Evolutionary conservation across 2,113 vertebrate species (phyloP).

Genomic region (Ciconia stormi): DNA sequence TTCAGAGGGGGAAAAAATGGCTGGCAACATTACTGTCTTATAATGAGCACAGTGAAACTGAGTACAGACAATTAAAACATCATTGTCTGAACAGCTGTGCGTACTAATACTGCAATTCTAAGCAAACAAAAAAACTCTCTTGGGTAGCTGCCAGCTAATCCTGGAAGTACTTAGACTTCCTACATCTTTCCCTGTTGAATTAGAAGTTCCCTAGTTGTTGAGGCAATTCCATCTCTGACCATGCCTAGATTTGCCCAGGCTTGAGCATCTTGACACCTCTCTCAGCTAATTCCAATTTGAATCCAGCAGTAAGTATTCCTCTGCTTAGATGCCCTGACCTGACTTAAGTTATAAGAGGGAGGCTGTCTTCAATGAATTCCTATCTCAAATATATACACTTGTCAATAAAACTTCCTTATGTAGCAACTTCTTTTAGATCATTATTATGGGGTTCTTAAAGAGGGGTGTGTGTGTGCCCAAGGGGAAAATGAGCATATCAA

Average conservation of each 20-base stretch:
- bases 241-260: neutral
- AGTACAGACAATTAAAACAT: neutral
- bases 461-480: rapidly evolving
- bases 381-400: neutral
- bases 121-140: neutral
- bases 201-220: neutral
- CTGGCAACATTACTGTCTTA: neutral
- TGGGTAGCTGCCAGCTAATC: neutral
- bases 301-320: neutral
- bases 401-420: neutral
- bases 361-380: neutral
- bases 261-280: neutral
- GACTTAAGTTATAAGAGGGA: neutral
- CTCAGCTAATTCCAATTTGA: neutral
- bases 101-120: neutral
- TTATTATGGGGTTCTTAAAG: neutral
- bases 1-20: neutral
- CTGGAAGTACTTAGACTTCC: neutral
- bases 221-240: neutral
- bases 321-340: rapidly evolving
- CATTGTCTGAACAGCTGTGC: neutral
- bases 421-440: neutral
- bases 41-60: neutral
- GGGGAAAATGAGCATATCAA: neutral
- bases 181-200: neutral